A percentile compares a stretch with the other conserved stretches of the same genome.
phyloP scores from a whole-genome alignment of 2,113 vertebrate genomes.

The Cryptotis parvus region DNA sequence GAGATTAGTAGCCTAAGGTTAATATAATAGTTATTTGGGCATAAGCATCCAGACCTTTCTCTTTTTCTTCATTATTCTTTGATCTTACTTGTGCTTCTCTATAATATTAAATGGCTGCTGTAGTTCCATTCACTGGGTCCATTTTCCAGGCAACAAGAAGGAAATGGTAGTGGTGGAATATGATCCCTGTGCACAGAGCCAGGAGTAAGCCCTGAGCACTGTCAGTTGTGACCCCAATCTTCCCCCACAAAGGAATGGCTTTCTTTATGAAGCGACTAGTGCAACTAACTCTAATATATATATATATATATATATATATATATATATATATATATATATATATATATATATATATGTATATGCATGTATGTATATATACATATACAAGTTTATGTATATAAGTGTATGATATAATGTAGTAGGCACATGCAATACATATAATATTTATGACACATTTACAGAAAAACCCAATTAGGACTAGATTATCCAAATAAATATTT shows the following conservation, averaged over 20 bases:
- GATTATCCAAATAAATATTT: constrained; percentile 21
- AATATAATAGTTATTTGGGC: not conserved
- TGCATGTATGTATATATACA: not conserved
- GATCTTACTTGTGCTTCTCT: not conserved
- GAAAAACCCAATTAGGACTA: too few relatives aligned
- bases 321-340: too few relatives aligned
- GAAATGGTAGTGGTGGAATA: not conserved
- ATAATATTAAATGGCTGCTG: not conserved
- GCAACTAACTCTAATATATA: too few relatives aligned
- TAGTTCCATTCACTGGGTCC: not conserved
- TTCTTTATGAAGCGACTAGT: constrained; percentile 12
- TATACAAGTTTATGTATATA: not conserved
- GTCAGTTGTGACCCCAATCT: too few relatives aligned
- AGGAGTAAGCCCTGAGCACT: too few relatives aligned
- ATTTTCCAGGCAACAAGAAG: not conserved
- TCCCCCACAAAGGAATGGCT: not conserved
- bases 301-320: not conserved
- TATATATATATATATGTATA: not conserved
- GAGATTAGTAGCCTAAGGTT: not conserved
- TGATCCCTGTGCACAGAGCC: not conserved
- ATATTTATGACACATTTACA: too few relatives aligned
- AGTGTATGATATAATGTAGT: not conserved
- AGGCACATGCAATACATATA: too few relatives aligned
- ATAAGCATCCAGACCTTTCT: not conserved
- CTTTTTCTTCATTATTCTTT: not conserved